Evolutionary conservation across 2,888 invertebrate genomes (phyloP), one percentile per base, ranked within the genome.

Genomic region (Thereva nobilitata): DNA sequence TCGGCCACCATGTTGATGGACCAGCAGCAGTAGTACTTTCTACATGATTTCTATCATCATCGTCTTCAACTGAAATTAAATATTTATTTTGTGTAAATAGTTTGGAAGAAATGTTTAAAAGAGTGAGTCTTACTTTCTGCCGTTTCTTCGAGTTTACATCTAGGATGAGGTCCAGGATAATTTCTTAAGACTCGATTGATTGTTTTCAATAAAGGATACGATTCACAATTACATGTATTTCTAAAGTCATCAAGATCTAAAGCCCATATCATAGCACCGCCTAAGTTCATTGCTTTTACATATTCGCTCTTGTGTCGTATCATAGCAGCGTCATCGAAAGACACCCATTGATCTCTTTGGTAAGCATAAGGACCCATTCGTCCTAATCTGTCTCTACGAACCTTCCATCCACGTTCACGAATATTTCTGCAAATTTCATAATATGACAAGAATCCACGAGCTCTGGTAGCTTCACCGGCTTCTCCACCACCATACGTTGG

Each of bases 181-280:
- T 87, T 86, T 68, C 93, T 83, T 4, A 94, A 81, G 0, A 93
- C 91, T 72, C 91, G 83, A 76, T 94, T 93, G 73, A 94, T 90
- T 0, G 91, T 91, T 68, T 86, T 85, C 1, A 95, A 79, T 41
- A 95, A 80, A 0, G 94, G 94, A 75, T 89, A 91, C 34, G 88
- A 86, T 71, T 93, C 94, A 75, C 94, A 94, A 6, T 86, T 87
- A 73, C 94, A 94, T 66, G 85, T 82, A 72, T 92, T 90, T 70
- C 86, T 88, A 76, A 94, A 94, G 78, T 95, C 94, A 75, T 95
- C 94, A 65, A 94, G 81, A 79, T 94, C 94, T 9, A 94, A 81
- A 0, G 94, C 91, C 94, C 94, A 95, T 34, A 93, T 88, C 93
- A 94, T 94, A 49, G 89, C 89, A 42, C 94, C 94, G 10, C 90